phyloP scores from a whole-genome alignment of 2,113 vertebrate species.

The Laterallus jamaicensis region DNA sequence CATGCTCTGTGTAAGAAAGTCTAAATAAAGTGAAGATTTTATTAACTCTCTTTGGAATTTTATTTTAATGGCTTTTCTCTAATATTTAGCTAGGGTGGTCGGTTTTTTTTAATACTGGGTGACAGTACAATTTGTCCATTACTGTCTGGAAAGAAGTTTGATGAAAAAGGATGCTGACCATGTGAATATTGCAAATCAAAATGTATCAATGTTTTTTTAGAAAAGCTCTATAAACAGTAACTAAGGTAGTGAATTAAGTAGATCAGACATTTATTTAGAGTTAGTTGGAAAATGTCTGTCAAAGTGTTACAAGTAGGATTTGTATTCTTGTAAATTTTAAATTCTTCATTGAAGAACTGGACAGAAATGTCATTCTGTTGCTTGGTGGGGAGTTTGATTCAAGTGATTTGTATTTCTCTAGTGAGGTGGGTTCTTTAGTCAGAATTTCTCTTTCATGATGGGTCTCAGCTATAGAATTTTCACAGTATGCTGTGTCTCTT shows the following conservation, averaged over 20 bases:
- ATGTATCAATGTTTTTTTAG: accelerated
- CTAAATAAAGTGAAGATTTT: background rate
- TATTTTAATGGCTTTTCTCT: background rate
- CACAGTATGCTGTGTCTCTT: background rate
- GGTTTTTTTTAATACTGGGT: background rate
- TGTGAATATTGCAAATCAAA: background rate
- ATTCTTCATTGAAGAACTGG: background rate
- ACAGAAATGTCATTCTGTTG: background rate
- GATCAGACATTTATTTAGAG: background rate
- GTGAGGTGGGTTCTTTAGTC: background rate
- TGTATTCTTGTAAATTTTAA: background rate
- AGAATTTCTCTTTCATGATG: background rate
- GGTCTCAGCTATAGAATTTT: background rate
- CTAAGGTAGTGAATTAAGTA: background rate
- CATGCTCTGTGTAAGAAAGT: background rate
- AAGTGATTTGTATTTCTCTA: background rate
- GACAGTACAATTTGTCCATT: background rate
- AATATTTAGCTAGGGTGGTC: background rate
- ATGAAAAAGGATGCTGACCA: background rate
- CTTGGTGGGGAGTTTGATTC: background rate
- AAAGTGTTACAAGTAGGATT: background rate
- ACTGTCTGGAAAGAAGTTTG: background rate
- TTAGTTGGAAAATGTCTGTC: background rate
- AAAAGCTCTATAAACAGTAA: background rate
- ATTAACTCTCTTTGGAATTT: background rate